Evolutionary conservation across 2,113 vertebrate genomes (phyloP), one percentile per base, ranked within the genome.

Genomic region (Mobula hypostoma): DNA sequence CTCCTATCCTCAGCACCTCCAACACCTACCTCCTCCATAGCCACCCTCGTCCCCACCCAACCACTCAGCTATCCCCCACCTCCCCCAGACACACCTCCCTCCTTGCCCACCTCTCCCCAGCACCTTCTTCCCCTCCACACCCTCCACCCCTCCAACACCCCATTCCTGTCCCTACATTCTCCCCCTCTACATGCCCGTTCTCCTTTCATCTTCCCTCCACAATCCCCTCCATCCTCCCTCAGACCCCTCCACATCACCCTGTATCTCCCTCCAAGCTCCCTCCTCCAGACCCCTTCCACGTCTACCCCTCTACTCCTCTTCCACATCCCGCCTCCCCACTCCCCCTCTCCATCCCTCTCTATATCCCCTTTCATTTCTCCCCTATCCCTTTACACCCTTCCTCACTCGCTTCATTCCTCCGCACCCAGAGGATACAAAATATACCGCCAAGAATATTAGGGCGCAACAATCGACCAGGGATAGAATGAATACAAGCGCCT

Each of bases 381-480:
- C 40, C 0, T 36, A 29, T 2, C 58, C 61, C 48, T 7, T 15
- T 17, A 0, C 32, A 15, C 0, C 29, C n/a, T 9, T 21, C 4
- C 32, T 21, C 5, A 27, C 12, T n/a, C 24, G 1, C 21, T 17
- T 12, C 40, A 9, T 5, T 9, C 9, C 21, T 21, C 21, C 80
- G 19, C 19, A 21, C 8, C 24, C 24, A 8, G 48, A 99, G 98
- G 98, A 99, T 99, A 99, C 98, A 63, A 99, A 99, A 95, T 99
- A 99, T 0, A 99, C 98, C 0, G 98, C 98, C 17, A 99, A 97
- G 94, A 99, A 99, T 95, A 99, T 99, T 88, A 99, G 97, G n/a
- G 97, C 97, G 93, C 98, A 99, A 68, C 98, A 99, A 95, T 99
- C 98, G 72, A 98, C 97, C 14, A 99, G 97, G 0, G 98, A 98